Percentiles rank a stretch among this genome's conserved stretches.
Evolutionary conservation across 2,888 invertebrate species (phyloP).

Genomic region (Tanytarsus gracilentus): DNA sequence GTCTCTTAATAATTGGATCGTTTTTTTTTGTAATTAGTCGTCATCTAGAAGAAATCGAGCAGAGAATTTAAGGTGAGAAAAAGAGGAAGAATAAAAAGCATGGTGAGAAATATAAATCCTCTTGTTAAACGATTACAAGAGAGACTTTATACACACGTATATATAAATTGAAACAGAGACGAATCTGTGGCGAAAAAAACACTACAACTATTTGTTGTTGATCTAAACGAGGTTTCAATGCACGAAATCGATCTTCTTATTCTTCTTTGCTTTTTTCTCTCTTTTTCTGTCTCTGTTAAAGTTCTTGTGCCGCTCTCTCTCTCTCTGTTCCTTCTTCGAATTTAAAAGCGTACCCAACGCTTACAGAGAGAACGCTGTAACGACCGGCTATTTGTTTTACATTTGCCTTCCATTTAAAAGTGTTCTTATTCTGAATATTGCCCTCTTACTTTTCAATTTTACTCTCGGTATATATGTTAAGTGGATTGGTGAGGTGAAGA

Average conservation of each 20-base stretch:
- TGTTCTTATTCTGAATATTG: too few species aligned
- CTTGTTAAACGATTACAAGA: conserved; percentile 19
- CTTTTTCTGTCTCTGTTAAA: conserved; percentile 4
- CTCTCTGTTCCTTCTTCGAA: neutral
- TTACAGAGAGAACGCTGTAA: neutral
- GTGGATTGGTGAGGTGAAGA: neutral
- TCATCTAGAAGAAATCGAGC: neutral
- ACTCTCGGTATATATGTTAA: neutral
- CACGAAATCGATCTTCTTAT: conserved; percentile 25
- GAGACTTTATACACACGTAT: neutral
- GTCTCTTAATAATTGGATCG: conserved; percentile 21
- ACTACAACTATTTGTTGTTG: conserved; percentile 21
- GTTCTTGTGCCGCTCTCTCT: neutral
- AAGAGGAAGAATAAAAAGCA: neutral
- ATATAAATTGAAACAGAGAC: neutral
- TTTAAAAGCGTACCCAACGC: neutral
- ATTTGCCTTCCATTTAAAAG: neutral
- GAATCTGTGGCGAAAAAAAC: conserved; percentile 4
- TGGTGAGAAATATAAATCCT: conserved; percentile 1
- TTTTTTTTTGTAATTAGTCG: conserved; percentile 22
- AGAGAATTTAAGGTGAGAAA: conserved; percentile 3
- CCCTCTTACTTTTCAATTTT: neutral
- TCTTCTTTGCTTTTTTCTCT: conserved; percentile 12
- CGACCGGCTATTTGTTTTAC: conserved; percentile 18
- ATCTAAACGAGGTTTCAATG: conserved; percentile 23